These are phyloP conservation scores for Orbicella faveolata DNA, from an alignment of 64 coral and sea anemone genomes.

Conservation along the genomic window DNA sequence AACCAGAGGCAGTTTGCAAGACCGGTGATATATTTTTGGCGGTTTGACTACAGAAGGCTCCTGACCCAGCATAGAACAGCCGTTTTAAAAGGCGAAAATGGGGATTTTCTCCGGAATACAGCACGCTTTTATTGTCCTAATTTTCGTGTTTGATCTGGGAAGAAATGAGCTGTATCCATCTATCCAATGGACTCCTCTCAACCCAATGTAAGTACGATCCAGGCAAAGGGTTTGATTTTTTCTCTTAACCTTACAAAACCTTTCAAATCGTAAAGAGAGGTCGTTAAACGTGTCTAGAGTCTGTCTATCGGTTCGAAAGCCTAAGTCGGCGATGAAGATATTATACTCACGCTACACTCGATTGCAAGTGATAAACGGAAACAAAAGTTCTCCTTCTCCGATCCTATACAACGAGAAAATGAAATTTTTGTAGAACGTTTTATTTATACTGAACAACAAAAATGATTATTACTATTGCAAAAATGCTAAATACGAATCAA, in stretches of 20 bases:
- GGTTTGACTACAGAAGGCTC: neutral
- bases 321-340: neutral
- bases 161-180: slow-evolving; percentile 40
- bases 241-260: neutral
- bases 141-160: neutral
- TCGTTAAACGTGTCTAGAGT: neutral
- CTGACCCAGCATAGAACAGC: neutral
- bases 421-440: neutral
- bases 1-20: neutral
- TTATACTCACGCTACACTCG: neutral
- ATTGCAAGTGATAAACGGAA: neutral
- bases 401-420: neutral
- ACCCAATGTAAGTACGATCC: slow-evolving; percentile 43
- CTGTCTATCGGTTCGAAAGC: neutral
- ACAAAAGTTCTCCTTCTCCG: neutral
- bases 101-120: neutral
- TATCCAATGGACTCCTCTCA: slow-evolving; percentile 41
- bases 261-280: neutral
- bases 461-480: neutral
- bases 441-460: neutral
- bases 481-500: neutral
- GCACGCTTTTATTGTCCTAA: neutral
- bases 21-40: too few species aligned
- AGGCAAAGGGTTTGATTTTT: neutral
- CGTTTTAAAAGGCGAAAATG: neutral